Evolutionary conservation across 2,888 invertebrate species (phyloP).

Genomic region (Ophioninae sp.): DNA sequence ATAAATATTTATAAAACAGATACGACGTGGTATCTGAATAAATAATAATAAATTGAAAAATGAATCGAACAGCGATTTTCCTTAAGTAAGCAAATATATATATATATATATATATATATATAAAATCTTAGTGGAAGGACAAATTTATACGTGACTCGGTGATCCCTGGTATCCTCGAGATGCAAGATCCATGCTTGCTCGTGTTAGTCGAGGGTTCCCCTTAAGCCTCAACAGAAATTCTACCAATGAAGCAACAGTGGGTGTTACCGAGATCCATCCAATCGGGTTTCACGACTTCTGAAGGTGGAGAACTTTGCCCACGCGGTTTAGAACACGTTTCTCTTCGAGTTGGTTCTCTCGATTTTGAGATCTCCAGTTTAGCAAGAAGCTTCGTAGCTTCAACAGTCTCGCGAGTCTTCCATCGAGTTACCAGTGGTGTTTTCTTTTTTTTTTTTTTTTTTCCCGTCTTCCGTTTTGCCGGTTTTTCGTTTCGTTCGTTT

Average conservation of each 20-base stretch:
- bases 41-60: not conserved
- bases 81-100: not conserved
- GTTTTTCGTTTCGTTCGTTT: constrained; percentile 1
- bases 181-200: constrained; percentile 20
- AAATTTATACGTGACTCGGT: constrained; percentile 7
- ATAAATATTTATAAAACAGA: no score
- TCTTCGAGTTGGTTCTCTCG: not conserved
- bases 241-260: constrained; percentile 55
- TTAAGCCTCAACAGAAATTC: constrained; percentile 29
- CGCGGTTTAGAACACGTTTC: constrained; percentile 41
- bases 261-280: constrained; percentile 55
- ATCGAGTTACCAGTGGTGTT: constrained; percentile 11
- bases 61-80: not conserved
- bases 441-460: no score
- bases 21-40: not conserved
- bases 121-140: not conserved
- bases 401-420: constrained; percentile 19
- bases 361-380: constrained; percentile 33
- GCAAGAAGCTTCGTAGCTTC: constrained; percentile 54
- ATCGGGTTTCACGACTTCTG: constrained; percentile 40
- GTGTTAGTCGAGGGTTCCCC: constrained; percentile 14
- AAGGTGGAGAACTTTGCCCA: constrained; percentile 60
- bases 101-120: not conserved
- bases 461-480: constrained; percentile 19
- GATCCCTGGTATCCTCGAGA: constrained; percentile 14